A percentile compares a stretch with the other conserved stretches of the same genome.
phyloP scores from a whole-genome alignment of 2,113 vertebrate genomes.

The Rhinoderma darwinii region DNA sequence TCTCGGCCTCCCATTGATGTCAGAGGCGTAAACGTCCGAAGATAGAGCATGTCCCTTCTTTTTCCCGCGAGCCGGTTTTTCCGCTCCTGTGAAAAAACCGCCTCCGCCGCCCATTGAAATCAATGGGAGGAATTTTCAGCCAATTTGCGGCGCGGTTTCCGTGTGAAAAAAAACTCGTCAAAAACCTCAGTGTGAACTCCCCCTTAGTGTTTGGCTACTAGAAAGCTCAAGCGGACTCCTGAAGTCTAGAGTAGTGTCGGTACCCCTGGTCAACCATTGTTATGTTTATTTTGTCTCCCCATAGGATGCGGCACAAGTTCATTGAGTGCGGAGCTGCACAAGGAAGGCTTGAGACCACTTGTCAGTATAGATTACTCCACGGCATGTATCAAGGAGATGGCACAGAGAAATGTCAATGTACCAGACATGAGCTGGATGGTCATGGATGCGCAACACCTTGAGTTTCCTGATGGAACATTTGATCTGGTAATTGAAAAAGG shows the following conservation, averaged over 20 bases:
- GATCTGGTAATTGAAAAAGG: conserved; percentile 91
- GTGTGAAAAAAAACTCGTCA: too few species aligned
- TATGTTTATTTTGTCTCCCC: not conserved
- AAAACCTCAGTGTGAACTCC: too few species aligned
- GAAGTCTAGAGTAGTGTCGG: not conserved
- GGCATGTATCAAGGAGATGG: conserved; percentile 84
- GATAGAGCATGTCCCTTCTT: too few species aligned
- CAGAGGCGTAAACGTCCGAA: too few species aligned
- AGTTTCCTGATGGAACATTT: conserved; percentile 78
- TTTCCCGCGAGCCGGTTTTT: too few species aligned
- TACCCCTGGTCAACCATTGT: not conserved
- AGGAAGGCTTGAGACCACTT: conserved; percentile 79
- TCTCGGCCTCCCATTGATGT: too few species aligned
- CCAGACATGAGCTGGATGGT: conserved; percentile 82
- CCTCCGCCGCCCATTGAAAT: too few species aligned
- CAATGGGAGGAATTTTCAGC: too few species aligned
- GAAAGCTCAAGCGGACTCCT: not conserved
- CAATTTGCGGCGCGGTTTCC: too few species aligned
- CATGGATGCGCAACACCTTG: conserved; percentile 83
- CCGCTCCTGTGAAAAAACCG: too few species aligned
- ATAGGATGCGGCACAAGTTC: conserved; percentile 93
- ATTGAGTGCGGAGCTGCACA: conserved; percentile 82
- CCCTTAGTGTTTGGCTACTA: not conserved
- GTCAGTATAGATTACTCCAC: conserved; percentile 91
- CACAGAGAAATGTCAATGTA: conserved; percentile 70